Evolutionary conservation across 2,888 invertebrate genomes (phyloP).

Genomic region (Halictus ligatus): DNA sequence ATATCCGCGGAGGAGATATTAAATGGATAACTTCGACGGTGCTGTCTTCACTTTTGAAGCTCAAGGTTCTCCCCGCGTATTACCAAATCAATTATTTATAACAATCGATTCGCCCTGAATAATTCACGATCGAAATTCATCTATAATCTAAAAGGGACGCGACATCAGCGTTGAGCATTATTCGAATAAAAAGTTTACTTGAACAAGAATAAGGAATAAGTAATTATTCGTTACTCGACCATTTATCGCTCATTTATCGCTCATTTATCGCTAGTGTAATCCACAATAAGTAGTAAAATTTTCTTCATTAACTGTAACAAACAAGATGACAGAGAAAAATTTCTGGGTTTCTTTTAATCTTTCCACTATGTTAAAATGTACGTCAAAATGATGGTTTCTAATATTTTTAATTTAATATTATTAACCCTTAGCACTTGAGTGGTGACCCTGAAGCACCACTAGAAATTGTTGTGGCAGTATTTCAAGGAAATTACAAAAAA

Average conservation of each 20-base stretch:
- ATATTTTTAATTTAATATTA: too few species aligned
- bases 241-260: too few species aligned
- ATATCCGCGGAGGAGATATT: constrained; percentile 68
- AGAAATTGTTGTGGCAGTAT: too few species aligned
- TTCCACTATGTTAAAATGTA: neutral
- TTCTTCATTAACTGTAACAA: neutral
- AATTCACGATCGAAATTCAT: neutral
- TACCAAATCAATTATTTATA: constrained; percentile 21
- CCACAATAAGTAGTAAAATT: neutral
- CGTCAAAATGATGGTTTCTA: too few species aligned
- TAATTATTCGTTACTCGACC: neutral
- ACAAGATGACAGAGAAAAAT: neutral
- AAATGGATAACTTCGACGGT: constrained; percentile 65
- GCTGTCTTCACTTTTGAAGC: constrained; percentile 39
- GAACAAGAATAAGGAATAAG: neutral
- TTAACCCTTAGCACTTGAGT: too few species aligned
- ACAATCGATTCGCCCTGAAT: neutral
- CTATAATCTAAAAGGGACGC: neutral
- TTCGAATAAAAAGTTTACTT: neutral
- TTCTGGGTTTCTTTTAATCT: neutral
- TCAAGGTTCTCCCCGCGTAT: neutral
- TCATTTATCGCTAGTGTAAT: neutral
- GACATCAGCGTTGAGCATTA: neutral
- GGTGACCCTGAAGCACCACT: too few species aligned
- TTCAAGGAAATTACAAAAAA: too few species aligned